phyloP scores from a whole-genome alignment of 2,113 vertebrate genomes.

The Tautogolabrus adspersus region DNA sequence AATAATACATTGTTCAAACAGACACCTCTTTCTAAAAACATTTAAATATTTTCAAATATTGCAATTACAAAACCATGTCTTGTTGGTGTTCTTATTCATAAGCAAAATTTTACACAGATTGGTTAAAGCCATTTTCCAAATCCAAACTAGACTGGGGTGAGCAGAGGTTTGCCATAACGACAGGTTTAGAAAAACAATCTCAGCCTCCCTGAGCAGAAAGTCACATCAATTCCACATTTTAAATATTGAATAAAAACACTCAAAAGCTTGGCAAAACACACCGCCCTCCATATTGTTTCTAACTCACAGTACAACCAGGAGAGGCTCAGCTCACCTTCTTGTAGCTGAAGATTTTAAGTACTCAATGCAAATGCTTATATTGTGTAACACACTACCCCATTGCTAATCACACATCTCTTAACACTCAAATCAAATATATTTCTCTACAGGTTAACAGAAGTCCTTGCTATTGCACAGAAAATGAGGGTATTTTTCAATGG shows the following conservation, averaged over 20 bases:
- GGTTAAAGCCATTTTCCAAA: conserved; percentile 73
- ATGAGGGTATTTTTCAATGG: conserved; percentile 33
- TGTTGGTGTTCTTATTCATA: conserved; percentile 42
- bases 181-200: conserved; percentile 71
- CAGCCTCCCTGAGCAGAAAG: conserved; percentile 81
- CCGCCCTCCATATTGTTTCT: conserved; percentile 54
- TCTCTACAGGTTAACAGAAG: conserved; percentile 61
- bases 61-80: conserved; percentile 69
- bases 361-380: conserved; percentile 63
- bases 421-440: conserved; percentile 61
- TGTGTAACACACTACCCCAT: conserved; percentile 53
- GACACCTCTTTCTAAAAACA: conserved; percentile 71
- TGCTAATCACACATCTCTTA: conserved; percentile 59
- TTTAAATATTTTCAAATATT: conserved; percentile 75
- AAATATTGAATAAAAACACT: conserved; percentile 78
- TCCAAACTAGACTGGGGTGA: conserved; percentile 47
- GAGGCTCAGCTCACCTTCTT: conserved; percentile 25
- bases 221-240: conserved; percentile 77
- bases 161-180: conserved; percentile 59
- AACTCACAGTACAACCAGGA: conserved; percentile 37
- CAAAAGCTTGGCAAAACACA: conserved; percentile 78
- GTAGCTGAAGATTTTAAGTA: conserved; percentile 47
- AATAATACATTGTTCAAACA: conserved; percentile 69
- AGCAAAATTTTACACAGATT: conserved; percentile 49
- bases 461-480: conserved; percentile 77